These are phyloP conservation scores for Sebastes schlegelii DNA, from an alignment of 2,113 vertebrate species.

Conservation along the genomic window DNA sequence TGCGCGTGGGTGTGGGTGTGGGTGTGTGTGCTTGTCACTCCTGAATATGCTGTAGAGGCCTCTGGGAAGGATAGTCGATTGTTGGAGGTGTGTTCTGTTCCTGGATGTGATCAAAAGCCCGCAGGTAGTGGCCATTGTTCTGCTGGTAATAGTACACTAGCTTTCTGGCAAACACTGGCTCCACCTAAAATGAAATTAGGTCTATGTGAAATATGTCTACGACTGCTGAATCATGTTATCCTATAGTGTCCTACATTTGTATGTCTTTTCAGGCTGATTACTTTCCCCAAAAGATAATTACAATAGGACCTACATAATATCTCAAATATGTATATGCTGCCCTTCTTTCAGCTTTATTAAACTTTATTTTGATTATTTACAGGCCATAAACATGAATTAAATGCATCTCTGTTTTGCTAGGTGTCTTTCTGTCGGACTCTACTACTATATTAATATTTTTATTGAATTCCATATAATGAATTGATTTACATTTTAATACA, in stretches of 20 bases:
- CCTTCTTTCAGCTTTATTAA: not conserved
- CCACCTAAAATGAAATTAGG: slow-evolving; percentile 85
- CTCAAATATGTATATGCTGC: not conserved
- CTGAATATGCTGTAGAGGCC: slow-evolving; percentile 91
- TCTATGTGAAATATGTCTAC: slow-evolving; percentile 16
- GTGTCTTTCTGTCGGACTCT: not conserved
- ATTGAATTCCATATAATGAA: not conserved
- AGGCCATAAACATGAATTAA: not conserved
- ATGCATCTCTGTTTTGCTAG: not conserved
- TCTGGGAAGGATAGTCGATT: slow-evolving; percentile 86
- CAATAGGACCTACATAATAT: not conserved
- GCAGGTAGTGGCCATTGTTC: slow-evolving; percentile 90
- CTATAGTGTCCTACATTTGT: not conserved
- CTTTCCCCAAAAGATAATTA: not conserved
- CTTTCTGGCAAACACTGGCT: slow-evolving; percentile 95
- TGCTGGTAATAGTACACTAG: slow-evolving; percentile 93
- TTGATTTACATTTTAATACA: not conserved
- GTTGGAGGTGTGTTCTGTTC: slow-evolving; percentile 83
- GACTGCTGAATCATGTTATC: not conserved
- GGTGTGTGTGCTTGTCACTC: slow-evolving; percentile 82
- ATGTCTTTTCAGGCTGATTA: not conserved
- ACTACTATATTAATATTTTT: not conserved
- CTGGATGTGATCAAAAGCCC: slow-evolving; percentile 88
- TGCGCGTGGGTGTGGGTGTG: not conserved
- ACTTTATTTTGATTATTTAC: not conserved